Base-by-base conservation (phyloP, 2,113 vertebrate species). In the Quiscalus mexicanus region DNA sequence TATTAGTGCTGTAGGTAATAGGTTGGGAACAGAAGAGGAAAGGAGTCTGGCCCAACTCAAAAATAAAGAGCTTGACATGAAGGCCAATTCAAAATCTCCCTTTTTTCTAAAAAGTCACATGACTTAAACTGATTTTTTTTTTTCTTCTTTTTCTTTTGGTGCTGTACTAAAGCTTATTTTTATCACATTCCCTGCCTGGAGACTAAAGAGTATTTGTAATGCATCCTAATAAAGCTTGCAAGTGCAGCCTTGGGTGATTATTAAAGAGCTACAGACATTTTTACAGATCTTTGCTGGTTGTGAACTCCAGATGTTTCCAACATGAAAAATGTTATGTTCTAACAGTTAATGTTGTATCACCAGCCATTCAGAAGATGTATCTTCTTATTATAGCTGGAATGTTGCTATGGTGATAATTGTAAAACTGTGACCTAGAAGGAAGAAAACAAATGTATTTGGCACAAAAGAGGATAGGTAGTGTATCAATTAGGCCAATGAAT, bases 1-100 rank as follows among this genome's bases (percentile, higher is more conserved):
- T 97, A 97, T 98, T 98, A 98, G 96, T 95, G 96, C 94, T 92
- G 95, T 94, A 95, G 95, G 97, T 98, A 98, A 98, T 98, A 96
- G 95, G 95, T 93, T 97, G 93, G 87, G 96, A 96, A 96, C 45
- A 96, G 92, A 82, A 90, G 41, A 95, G 84, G 86, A 89, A 96
- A 76, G 68, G 81, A 93, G 67, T 95, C 95, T 41, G 65, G 92
- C 74, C 87, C 88, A 93, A 30, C 86, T 97, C 76, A 84, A 44
- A 94, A 88, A 88, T 92, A 97, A 97, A 80, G 90, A 84, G 84
- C 73, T 91, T 92, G 74, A 60, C 59, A 96, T 17, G 71, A 96
- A 96, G 69, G 64, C 37, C 42, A 69, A 78, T 95, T 95, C 74
- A 95, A 90, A 91, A 52, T 50, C 3, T 35, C 18, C 14, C 41